Evolutionary conservation across 2,888 invertebrate genomes (phyloP).

Genomic region (Meandrusa payeni): DNA sequence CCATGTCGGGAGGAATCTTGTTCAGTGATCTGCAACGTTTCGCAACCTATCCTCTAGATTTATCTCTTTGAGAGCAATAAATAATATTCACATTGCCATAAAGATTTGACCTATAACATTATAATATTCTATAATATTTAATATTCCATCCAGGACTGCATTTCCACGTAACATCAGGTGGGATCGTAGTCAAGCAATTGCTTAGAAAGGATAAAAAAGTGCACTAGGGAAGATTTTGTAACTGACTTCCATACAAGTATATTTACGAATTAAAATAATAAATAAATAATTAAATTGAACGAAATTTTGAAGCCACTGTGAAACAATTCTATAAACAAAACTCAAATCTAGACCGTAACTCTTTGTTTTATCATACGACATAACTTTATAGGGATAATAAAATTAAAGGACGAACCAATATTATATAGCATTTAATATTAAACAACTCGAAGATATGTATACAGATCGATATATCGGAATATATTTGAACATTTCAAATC

Average conservation of each 20-base stretch:
- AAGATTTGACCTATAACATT: conserved; percentile 6
- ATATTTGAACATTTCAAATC: no score
- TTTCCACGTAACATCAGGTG: no score
- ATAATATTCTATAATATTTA: conserved; percentile 1
- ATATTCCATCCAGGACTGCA: no score
- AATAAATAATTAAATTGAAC: no score
- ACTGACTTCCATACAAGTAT: no score
- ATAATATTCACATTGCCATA: conserved; percentile 11
- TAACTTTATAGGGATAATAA: conserved; percentile 24
- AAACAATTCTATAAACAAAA: conserved; percentile 11
- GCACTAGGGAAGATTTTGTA: no score
- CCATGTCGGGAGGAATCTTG: conserved; percentile 7
- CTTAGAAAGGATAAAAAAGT: no score
- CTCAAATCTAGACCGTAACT: conserved; percentile 23
- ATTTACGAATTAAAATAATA: no score
- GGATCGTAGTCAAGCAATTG: no score
- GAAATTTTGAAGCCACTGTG: conserved; percentile 16
- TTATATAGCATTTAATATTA: conserved; percentile 5
- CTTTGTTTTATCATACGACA: conserved; percentile 25
- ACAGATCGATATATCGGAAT: no score
- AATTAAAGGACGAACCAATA: conserved; percentile 20
- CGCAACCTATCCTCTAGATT: conserved; percentile 9
- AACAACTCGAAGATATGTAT: no score
- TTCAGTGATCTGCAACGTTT: conserved; percentile 9
- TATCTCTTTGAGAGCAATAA: conserved; percentile 14